phyloP scores from a whole-genome alignment of 2,888 invertebrate species.

The Chydorus sphaericus region DNA sequence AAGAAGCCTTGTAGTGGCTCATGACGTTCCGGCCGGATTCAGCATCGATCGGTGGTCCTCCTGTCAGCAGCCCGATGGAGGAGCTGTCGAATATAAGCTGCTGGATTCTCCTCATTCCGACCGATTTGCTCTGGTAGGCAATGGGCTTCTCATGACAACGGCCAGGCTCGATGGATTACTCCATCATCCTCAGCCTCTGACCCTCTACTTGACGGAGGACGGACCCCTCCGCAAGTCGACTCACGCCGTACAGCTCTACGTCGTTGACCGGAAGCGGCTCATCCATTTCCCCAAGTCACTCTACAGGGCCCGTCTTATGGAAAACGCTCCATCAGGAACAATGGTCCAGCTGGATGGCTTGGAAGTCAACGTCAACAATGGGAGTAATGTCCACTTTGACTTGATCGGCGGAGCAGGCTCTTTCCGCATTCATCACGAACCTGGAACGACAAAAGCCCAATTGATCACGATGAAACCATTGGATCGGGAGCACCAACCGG shows the following conservation, averaged over 20 bases:
- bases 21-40: conserved; percentile 79
- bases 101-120: conserved; percentile 66
- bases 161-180: conserved; percentile 66
- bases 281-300: conserved; percentile 52
- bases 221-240: conserved; percentile 50
- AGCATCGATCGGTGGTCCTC: conserved; percentile 62
- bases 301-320: conserved; percentile 39
- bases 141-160: conserved; percentile 82
- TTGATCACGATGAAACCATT: conserved; percentile 58
- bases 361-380: conserved; percentile 37
- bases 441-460: conserved; percentile 33
- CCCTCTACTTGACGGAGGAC: conserved; percentile 66
- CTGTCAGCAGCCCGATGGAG: conserved; percentile 36
- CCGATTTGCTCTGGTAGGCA: conserved; percentile 72
- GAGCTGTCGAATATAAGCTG: conserved; percentile 46
- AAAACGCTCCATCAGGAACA: conserved; percentile 60
- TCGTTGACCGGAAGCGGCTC: conserved; percentile 68
- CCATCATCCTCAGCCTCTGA: conserved; percentile 61
- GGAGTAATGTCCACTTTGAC: conserved; percentile 51
- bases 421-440: conserved; percentile 10
- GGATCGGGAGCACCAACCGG: conserved; percentile 57
- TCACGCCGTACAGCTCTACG: conserved; percentile 63
- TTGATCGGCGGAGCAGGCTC: conserved; percentile 50
- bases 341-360: conserved; percentile 53
- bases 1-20: conserved; percentile 48